Base-by-base conservation (phyloP, 2,113 vertebrate genomes). In the Datnioides undecimradiatus region DNA sequence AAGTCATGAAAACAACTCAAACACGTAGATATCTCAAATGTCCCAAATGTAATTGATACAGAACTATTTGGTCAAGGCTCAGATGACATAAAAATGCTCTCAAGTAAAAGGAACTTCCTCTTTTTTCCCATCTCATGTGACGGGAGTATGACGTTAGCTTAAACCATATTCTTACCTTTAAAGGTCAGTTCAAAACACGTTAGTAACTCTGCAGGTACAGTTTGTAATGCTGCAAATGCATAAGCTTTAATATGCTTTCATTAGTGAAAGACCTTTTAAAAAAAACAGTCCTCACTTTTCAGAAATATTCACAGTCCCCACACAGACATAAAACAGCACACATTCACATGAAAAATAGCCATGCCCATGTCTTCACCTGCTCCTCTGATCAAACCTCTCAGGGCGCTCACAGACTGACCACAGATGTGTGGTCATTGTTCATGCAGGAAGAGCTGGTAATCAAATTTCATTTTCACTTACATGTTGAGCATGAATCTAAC, bases 391-490 rank as follows among this genome's bases (percentile, higher is more conserved):
- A 54, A 57, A 17, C 60, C 64, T n/a, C 45, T 34, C 12, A 41
- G 51, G 79, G 67, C 46, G 57, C 38, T 70, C 38, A 76, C 55
- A 73, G 59, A 2, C 14, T 36, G 31, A 63, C n/a, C n/a, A n/a
- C 33, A 43, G 33, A 23, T 71, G 31, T 40, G 11, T 19, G 31
- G 70, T 46, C 5, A 25, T 13, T 34, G 6, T 13, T 9, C 4
- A 63, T 36, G 43, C 23, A 40, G 51, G 31, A 63, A 29, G 65
- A 75, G 29, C 58, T 38, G 49, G 19, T 9, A 5, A 43, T 5
- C 3, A 62, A 54, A 40, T 52, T 36, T 27, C 31, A 41, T 54
- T 64, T 46, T 36, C 38, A 48, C 58, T 46, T 14, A 27, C 1
- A 57, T 34, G 33, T 34, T 48, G 19, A 46, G 43, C 34, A 16